A percentile compares a stretch with the other conserved stretches of the same genome.
Evolutionary conservation across 2,797 vertebrate species (phyloP).

Genomic region (Chlorospingus flavigularis): DNA sequence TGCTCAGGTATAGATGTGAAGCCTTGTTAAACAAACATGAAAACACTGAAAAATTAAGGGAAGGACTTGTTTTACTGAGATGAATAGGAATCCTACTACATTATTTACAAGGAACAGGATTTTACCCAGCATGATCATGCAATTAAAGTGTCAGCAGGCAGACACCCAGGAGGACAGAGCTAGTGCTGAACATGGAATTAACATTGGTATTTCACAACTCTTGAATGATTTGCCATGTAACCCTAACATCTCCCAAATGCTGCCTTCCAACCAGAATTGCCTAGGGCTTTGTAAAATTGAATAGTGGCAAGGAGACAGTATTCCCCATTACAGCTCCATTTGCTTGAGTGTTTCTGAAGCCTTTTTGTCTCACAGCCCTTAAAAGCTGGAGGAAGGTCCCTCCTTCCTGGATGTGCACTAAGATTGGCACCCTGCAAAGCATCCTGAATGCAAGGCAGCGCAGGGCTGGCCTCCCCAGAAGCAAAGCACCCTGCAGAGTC

Average conservation of each 20-base stretch:
- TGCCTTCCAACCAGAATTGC: background rate
- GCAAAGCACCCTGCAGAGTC: background rate
- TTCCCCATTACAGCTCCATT: background rate
- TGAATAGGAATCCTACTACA: background rate
- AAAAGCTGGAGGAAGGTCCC: background rate
- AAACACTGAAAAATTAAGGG: background rate
- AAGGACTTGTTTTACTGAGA: background rate
- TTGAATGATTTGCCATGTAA: background rate
- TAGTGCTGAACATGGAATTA: background rate
- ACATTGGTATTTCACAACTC: background rate
- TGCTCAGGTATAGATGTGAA: background rate
- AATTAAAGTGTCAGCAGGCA: background rate
- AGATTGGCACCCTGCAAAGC: background rate
- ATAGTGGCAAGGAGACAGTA: background rate
- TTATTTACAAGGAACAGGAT: background rate
- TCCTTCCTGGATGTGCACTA: background rate
- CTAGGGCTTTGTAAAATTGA: background rate
- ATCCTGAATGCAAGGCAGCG: accelerated
- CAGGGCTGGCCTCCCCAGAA: background rate
- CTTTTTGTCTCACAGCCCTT: background rate
- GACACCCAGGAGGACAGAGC: background rate
- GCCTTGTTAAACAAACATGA: background rate
- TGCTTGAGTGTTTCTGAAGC: background rate
- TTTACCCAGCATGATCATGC: background rate
- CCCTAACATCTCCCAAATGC: background rate